phyloP scores from a whole-genome alignment of 2,113 vertebrate genomes.

The Petrocephalus zakoni region DNA sequence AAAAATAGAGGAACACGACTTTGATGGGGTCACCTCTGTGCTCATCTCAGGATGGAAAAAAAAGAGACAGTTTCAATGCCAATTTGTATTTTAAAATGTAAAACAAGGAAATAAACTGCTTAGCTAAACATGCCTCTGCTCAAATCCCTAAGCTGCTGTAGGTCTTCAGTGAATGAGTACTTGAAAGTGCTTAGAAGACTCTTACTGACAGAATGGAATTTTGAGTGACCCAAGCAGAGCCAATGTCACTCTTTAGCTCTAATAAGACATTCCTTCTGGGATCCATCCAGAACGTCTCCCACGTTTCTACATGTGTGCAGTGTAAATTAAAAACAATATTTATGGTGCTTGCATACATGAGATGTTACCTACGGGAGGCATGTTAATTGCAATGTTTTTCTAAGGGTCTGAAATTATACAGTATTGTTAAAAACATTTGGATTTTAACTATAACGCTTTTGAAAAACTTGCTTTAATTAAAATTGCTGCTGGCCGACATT shows the following conservation, averaged over 20 bases:
- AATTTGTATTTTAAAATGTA: slow-evolving; percentile 55
- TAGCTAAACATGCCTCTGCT: slow-evolving; percentile 25
- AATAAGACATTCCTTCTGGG: background rate
- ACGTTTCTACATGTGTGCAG: background rate
- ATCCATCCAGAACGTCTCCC: background rate
- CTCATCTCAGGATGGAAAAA: background rate
- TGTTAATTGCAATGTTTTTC: background rate
- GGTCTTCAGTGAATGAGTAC: slow-evolving; percentile 57
- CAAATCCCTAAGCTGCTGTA: slow-evolving; percentile 45
- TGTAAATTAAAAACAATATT: background rate
- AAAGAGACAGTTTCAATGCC: slow-evolving; percentile 44
- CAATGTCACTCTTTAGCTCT: background rate
- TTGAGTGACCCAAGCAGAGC: slow-evolving; percentile 54
- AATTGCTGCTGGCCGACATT: background rate
- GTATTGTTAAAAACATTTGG: background rate
- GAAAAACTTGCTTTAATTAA: background rate
- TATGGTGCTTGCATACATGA: background rate
- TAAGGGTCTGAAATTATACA: background rate
- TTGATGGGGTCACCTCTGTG: slow-evolving; percentile 45
- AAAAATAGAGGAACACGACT: background rate
- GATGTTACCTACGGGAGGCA: background rate
- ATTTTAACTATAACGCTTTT: background rate
- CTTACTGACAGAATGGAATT: slow-evolving; percentile 69
- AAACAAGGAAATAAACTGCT: slow-evolving; percentile 23
- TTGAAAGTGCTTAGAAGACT: slow-evolving; percentile 59